phyloP scores from a whole-genome alignment of 1,140 invertebrate species.

The Pemphigus obesinymphae region DNA sequence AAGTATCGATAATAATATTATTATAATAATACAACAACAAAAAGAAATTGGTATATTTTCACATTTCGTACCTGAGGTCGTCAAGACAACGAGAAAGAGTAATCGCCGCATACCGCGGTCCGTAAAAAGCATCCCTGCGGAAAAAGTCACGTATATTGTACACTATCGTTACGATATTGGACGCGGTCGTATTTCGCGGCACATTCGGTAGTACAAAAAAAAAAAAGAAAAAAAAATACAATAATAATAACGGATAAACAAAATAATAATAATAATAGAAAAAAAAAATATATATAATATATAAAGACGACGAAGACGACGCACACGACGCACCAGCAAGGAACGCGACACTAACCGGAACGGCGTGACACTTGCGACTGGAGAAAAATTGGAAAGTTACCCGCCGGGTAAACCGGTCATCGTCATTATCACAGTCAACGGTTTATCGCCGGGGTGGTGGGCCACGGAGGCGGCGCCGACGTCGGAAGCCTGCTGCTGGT shows the following conservation, averaged over 20 bases:
- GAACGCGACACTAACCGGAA: background rate
- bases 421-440: background rate
- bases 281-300: background rate
- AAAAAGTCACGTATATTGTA: background rate
- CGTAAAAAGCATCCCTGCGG: background rate
- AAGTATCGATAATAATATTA: too few species aligned
- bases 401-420: conserved; percentile 14
- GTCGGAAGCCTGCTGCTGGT: too few species aligned
- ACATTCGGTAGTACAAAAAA: background rate
- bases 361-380: conserved; percentile 8
- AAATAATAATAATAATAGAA: too few species aligned
- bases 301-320: background rate
- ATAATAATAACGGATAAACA: background rate
- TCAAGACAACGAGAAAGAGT: background rate
- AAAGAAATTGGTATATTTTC: too few species aligned
- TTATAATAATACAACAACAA: too few species aligned
- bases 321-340: background rate
- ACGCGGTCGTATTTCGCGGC: background rate
- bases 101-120: background rate
- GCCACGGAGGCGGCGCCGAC: background rate
- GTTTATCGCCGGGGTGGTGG: background rate
- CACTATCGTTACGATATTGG: background rate
- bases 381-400: conserved; percentile 39
- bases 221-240: background rate
- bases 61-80: background rate